A percentile compares a stretch with the other conserved stretches of the same genome.
phyloP scores from a whole-genome alignment of 2,888 invertebrate genomes.

The Crepidodera aurea region DNA sequence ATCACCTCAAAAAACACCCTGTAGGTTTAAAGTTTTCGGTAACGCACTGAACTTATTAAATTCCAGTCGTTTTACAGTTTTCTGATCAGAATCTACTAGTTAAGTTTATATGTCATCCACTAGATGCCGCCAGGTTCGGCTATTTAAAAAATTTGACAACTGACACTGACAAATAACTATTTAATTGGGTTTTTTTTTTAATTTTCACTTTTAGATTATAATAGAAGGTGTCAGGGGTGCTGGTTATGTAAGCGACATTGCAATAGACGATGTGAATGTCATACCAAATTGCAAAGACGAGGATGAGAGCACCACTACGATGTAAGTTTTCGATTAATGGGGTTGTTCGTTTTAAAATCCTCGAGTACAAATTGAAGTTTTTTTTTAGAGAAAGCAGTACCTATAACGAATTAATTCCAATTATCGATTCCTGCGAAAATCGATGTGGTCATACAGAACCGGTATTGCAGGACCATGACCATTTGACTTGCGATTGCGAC shows the following conservation, averaged over 20 bases:
- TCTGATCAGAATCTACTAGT: too few species aligned
- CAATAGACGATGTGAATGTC: constrained; percentile 80
- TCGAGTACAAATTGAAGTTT: too few species aligned
- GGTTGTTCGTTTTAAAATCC: too few species aligned
- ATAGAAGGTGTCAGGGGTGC: constrained; percentile 77
- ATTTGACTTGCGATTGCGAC: constrained; percentile 67
- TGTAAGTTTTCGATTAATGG: too few species aligned
- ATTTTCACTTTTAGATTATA: constrained; percentile 68
- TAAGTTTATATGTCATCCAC: too few species aligned
- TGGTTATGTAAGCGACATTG: constrained; percentile 77
- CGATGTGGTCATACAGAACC: constrained; percentile 59
- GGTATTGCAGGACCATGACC: constrained; percentile 35
- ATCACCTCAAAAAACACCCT: too few species aligned
- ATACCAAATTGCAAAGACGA: constrained; percentile 66
- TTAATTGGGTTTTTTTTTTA: background rate
- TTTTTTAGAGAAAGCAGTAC: constrained; percentile 26
- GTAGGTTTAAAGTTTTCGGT: background rate
- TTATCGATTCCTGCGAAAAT: constrained; percentile 64
- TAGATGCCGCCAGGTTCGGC: background rate
- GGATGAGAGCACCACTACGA: constrained; percentile 50
- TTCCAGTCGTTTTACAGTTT: too few species aligned
- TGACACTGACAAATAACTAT: constrained; percentile 29
- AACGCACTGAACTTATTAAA: background rate
- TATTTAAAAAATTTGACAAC: constrained; percentile 28
- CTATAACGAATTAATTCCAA: constrained; percentile 50